Evolutionary conservation across 2,888 invertebrate genomes (phyloP).

Genomic region (Brachyptera putata): DNA sequence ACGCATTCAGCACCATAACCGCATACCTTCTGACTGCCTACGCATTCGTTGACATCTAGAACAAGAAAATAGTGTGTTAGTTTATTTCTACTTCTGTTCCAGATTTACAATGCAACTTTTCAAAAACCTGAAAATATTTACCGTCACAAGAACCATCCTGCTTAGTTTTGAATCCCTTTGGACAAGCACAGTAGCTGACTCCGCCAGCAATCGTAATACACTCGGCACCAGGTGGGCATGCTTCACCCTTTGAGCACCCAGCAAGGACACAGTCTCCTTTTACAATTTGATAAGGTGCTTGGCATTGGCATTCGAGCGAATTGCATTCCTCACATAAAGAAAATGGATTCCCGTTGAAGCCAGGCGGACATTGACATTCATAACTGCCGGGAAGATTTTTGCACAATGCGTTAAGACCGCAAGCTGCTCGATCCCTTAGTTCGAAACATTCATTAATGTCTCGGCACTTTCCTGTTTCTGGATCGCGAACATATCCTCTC

Average conservation of each 20-base stretch:
- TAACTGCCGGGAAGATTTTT: constrained; percentile 91
- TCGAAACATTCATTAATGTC: constrained; percentile 84
- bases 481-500: constrained; percentile 77
- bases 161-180: constrained; percentile 74
- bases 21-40: constrained; percentile 69
- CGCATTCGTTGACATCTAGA: constrained; percentile 76
- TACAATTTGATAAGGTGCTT: constrained; percentile 79
- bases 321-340: constrained; percentile 80
- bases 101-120: too few species aligned
- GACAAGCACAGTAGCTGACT: constrained; percentile 90
- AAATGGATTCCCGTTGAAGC: constrained; percentile 88
- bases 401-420: constrained; percentile 85
- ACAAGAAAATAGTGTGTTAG: too few species aligned
- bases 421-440: constrained; percentile 68
- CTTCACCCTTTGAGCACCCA: constrained; percentile 74
- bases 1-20: constrained; percentile 84
- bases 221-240: constrained; percentile 82
- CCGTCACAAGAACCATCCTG: constrained; percentile 73
- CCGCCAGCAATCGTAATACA: constrained; percentile 86
- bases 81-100: too few species aligned
- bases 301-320: constrained; percentile 79
- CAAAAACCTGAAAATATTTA: too few species aligned
- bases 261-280: constrained; percentile 80
- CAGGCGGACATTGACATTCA: constrained; percentile 84
- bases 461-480: constrained; percentile 68